phyloP scores from a whole-genome alignment of 2,113 vertebrate species.

The Etia nguti region DNA sequence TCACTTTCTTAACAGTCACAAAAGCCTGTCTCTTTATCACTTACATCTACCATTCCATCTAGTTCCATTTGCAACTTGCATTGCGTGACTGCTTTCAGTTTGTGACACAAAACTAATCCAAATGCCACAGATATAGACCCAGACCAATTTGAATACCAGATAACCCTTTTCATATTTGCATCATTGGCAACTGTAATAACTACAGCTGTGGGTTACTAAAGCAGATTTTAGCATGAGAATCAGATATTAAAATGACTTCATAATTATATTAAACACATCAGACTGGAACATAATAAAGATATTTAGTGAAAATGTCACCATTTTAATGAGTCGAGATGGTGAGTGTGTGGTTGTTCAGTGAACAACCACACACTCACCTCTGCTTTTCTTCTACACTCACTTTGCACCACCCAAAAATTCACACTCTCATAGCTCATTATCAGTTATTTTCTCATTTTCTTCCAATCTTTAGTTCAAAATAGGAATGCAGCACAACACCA shows the following conservation, averaged over 20 bases:
- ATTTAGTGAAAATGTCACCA: background rate
- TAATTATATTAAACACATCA: background rate
- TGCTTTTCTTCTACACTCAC: background rate
- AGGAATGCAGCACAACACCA: background rate
- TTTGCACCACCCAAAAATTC: background rate
- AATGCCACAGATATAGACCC: background rate
- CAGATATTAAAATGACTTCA: background rate
- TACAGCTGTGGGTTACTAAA: background rate
- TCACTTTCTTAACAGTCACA: background rate
- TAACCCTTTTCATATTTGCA: background rate
- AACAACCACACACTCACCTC: background rate
- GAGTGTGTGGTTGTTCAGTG: background rate
- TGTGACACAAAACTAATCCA: background rate
- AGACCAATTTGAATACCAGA: background rate
- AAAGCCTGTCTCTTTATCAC: background rate
- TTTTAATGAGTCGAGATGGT: background rate
- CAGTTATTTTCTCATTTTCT: background rate
- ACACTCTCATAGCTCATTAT: background rate
- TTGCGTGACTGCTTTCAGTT: background rate
- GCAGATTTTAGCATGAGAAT: background rate
- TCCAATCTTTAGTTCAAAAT: background rate
- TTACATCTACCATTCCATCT: background rate
- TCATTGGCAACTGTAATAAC: background rate
- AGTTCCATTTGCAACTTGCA: background rate
- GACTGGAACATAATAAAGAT: background rate